Evolutionary conservation across 2,797 vertebrate genomes (phyloP).

Genomic region (Mormyrus proboscirostris): DNA sequence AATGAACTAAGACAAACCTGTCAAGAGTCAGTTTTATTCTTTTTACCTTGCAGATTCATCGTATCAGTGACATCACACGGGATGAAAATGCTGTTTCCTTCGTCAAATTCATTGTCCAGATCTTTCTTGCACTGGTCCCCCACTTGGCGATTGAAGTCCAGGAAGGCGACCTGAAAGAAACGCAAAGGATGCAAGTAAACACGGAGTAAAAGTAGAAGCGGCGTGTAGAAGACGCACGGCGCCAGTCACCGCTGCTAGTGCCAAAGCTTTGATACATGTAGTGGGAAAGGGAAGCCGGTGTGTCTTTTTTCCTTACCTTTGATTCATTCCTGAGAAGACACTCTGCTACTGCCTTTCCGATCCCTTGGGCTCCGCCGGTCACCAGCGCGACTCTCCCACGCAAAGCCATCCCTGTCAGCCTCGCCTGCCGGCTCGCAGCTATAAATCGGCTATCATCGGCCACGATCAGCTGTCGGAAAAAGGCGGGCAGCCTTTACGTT

Average conservation of each 20-base stretch:
- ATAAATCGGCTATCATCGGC: slow-evolving; percentile 29
- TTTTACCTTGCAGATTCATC: slow-evolving; percentile 74
- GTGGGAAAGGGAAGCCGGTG: background rate
- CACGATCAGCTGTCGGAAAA: slow-evolving; percentile 28
- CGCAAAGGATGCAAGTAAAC: background rate
- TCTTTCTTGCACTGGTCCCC: slow-evolving; percentile 69
- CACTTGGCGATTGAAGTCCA: slow-evolving; percentile 72
- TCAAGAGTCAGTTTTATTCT: background rate
- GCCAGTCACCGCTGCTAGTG: background rate
- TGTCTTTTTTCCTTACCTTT: slow-evolving; percentile 34
- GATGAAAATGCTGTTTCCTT: slow-evolving; percentile 69
- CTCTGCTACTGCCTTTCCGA: slow-evolving; percentile 59
- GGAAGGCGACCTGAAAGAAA: slow-evolving; percentile 67
- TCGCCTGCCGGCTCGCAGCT: slow-evolving; percentile 21
- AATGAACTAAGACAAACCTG: background rate
- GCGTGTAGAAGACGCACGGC: background rate
- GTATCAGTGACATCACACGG: slow-evolving; percentile 81
- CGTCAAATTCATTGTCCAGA: slow-evolving; percentile 74
- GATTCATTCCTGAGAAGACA: slow-evolving; percentile 36
- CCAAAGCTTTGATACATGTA: background rate
- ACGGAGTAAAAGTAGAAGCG: background rate
- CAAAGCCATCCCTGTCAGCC: slow-evolving; percentile 61
- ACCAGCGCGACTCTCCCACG: slow-evolving; percentile 75
- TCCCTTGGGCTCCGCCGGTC: slow-evolving; percentile 82
- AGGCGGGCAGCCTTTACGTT: slow-evolving; percentile 27